Percentiles rank a stretch among this genome's conserved stretches.
phyloP scores from a whole-genome alignment of 2,888 invertebrate genomes.

The Leptinotarsa rubiginosa region DNA sequence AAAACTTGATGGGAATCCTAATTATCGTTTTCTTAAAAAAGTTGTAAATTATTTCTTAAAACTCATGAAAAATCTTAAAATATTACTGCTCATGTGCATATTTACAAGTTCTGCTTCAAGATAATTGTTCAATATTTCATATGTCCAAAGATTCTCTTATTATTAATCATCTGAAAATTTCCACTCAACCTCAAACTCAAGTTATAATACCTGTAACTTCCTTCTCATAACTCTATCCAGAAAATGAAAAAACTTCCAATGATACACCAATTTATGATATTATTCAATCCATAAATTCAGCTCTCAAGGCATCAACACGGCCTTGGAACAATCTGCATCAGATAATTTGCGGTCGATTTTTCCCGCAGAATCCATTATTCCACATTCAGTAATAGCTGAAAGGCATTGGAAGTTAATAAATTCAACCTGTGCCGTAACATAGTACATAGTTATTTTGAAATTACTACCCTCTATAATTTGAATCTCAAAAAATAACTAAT shows the following conservation, averaged over 20 bases:
- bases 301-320: not conserved
- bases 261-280: constrained; percentile 7
- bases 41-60: too few relatives aligned
- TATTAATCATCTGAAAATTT: too few relatives aligned
- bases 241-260: not conserved
- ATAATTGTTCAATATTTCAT: too few relatives aligned
- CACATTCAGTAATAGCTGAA: constrained; percentile 17
- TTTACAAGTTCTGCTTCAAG: too few relatives aligned
- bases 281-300: constrained; percentile 11
- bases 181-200: too few relatives aligned
- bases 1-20: too few relatives aligned
- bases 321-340: constrained; percentile 21
- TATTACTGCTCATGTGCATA: too few relatives aligned
- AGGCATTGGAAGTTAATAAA: constrained; percentile 15
- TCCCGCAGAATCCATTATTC: constrained; percentile 9
- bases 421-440: constrained; percentile 2
- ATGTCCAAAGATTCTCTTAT: too few relatives aligned
- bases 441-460: constrained; percentile 34
- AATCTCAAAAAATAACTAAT: constrained; percentile 41
- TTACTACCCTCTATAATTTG: constrained; percentile 39
- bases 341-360: constrained; percentile 23
- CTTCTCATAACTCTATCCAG: not conserved
- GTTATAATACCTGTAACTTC: too few relatives aligned
- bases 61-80: too few relatives aligned
- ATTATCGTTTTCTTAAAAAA: too few relatives aligned